Evolutionary conservation across 2,113 vertebrate species (phyloP), one percentile per base, ranked within the genome.

Genomic region (Varanus salvator): DNA sequence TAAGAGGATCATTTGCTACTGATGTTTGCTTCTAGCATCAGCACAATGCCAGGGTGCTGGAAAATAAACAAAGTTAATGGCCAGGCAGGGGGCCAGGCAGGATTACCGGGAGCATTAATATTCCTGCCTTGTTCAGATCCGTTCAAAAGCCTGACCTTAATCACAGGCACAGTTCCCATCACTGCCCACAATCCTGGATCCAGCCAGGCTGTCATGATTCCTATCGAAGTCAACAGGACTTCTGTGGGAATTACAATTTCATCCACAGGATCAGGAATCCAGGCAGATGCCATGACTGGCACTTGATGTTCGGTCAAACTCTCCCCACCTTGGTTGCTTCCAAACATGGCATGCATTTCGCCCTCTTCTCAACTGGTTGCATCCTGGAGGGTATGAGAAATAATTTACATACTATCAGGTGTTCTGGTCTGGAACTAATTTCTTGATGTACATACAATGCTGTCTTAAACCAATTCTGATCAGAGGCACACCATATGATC

Each of bases 1-100:
- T 97, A 95, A 96, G 94, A 97, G 95, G 94, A 97, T 96, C 96
- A 93, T 96, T 96, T 96, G 90, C 90, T 92, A 91, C 93, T 93
- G 93, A 94, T 96, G 95, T 91, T 97, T 96, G 95, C 95, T 95
- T 80, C n/a, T 44, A 95, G 96, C 93, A 75, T 92, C 94, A 94
- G 88, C 92, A 91, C 95, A 93, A 90, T 91, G 93, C 85, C 89
- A 95, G 88, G 78, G 89, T 64, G 23, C 92, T 95, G 93, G 93
- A 96, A 97, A 95, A 96, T 91, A 93, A 95, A 87, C 90, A 85
- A 92, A 95, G 89, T 86, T 93, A 93, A 95, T 93, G 93, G 91
- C 91, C 92, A 92, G 88, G 52, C 80, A 52, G 84, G 60, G 3
- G 88, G 90, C 92, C 92, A 72, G 68, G 34, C 82, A 90, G 91